Percentiles rank a stretch among this genome's conserved stretches.
These are phyloP conservation scores for Sitta europaea DNA, from an alignment of 2,113 vertebrate genomes.

Conservation along the genomic window DNA sequence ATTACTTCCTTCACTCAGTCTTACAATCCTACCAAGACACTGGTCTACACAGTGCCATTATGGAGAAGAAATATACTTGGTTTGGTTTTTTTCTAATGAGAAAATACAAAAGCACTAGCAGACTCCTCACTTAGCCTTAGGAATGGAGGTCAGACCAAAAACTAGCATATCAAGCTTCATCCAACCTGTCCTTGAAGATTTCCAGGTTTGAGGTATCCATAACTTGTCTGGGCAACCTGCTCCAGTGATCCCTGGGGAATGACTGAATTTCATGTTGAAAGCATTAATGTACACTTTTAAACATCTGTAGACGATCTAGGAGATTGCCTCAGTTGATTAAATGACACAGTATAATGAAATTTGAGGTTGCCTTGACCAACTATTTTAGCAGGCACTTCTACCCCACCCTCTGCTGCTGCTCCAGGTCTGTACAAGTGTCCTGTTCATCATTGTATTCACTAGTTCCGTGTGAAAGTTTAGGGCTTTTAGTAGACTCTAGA, in stretches of 20 bases:
- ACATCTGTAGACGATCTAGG: not conserved
- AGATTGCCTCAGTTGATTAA: not conserved
- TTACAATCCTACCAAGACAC: not conserved
- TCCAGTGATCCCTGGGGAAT: not conserved
- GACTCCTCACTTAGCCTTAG: accelerated
- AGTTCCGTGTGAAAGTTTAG: not conserved
- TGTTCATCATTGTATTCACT: not conserved
- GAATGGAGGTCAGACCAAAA: not conserved
- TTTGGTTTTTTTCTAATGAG: accelerated
- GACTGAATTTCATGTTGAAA: not conserved
- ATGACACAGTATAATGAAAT: not conserved
- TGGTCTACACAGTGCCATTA: too few relatives aligned
- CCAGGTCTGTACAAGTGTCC: not conserved
- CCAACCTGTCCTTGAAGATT: not conserved
- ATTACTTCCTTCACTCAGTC: not conserved
- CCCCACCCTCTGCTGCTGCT: not conserved
- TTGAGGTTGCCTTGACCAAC: not conserved
- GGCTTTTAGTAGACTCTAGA: not conserved
- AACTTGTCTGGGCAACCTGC: not conserved
- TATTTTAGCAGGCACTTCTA: not conserved
- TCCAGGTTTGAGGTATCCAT: too few relatives aligned
- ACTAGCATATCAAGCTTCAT: not conserved
- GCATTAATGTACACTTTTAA: not conserved
- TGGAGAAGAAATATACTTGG: not conserved
- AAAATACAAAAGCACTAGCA: not conserved